Evolutionary conservation across 35 echinoderm and acorn worm genomes (phyloP), one percentile per base, ranked within the genome.

Genomic region (Amphiura filiformis): DNA sequence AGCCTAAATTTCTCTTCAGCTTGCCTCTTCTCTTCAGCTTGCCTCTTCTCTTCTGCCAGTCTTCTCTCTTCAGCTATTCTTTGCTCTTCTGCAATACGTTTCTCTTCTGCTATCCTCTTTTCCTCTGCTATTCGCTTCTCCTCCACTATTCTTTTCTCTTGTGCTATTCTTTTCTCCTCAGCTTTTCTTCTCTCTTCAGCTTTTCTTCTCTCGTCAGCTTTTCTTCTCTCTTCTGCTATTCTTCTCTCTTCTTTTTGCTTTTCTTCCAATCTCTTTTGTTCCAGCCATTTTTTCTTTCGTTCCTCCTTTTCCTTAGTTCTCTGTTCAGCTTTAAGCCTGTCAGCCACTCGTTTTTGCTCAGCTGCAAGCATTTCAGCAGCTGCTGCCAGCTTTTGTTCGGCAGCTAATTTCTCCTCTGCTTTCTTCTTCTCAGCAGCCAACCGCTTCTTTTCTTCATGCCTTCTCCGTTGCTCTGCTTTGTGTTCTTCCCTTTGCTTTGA

Each of bases 11-110:
- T 32, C 33, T 80, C 87, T 70, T 88, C 76, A 28, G 57, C 28
- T 81, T 80, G 88, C 77, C 78, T 93, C 78, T 89, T 82, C 37
- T 89, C 89, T 65, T 86, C 87, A 13, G 57, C 28, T 52, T 64
- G 57, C 34, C 75, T 70, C 26, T n/a, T 70, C 28, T 47, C 41
- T 47, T 47, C 41, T 9, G 41, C 41, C 17, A 70, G 2, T 30
- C 61, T 70, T n/a, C 26, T 70, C 26, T 70, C 61, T 23, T 70
- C 61, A 15, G 61, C 61, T 70, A 70, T 13, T 30, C 61, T 70
- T 70, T 4, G 7, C 28, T 70, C 61, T 30, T 70, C 61, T 15
- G 61, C 61, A 2, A 70, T 20, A 14, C 41, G 80, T 82, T 44
- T 82, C 32, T 85, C 83, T 35, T 85, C 83, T 23, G 57, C 47